Conservation (phyloP, 2,113 vertebrate genomes). For the Takifugu flavidus region DNA sequence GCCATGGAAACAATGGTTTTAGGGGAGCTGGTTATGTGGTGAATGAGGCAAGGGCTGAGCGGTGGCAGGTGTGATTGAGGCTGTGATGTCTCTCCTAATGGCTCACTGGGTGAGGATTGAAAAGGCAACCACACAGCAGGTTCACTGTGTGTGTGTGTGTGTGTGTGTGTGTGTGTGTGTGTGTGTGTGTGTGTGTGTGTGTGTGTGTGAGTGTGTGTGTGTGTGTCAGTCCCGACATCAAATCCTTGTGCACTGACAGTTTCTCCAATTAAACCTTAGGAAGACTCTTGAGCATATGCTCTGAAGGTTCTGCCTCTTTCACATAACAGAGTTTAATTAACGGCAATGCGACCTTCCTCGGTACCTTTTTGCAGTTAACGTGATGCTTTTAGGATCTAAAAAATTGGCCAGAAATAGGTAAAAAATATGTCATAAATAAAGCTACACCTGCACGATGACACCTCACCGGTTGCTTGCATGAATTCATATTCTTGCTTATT, state of each 20-base stretch:
- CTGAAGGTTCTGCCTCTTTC: slow-evolving; percentile 10
- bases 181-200: too few species aligned
- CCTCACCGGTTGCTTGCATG: too few species aligned
- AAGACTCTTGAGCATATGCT: slow-evolving; percentile 28
- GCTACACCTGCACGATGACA: too few species aligned
- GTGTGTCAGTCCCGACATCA: not conserved
- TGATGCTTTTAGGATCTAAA: not conserved
- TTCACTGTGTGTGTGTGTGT: slow-evolving; percentile 21
- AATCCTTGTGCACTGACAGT: slow-evolving; percentile 9
- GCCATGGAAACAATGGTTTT: slow-evolving; percentile 7
- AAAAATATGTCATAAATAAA: too few species aligned
- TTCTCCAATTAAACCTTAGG: slow-evolving; percentile 32
- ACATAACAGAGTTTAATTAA: slow-evolving; percentile 10
- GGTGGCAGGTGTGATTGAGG: slow-evolving; percentile 56
- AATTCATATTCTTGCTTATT: too few species aligned
- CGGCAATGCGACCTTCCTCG: slow-evolving; percentile 13
- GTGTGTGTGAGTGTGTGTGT: too few species aligned
- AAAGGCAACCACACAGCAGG: slow-evolving; percentile 31
- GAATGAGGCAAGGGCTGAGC: slow-evolving; percentile 48
- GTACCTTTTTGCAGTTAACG: slow-evolving; percentile 1
- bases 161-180: not conserved
- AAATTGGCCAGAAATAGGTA: too few species aligned
- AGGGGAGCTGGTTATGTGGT: slow-evolving; percentile 35
- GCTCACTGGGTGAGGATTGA: slow-evolving; percentile 33
- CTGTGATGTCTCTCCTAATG: slow-evolving; percentile 49